Base-by-base conservation (phyloP, 1,140 invertebrate species). In the Diabrotica virgifera region DNA sequence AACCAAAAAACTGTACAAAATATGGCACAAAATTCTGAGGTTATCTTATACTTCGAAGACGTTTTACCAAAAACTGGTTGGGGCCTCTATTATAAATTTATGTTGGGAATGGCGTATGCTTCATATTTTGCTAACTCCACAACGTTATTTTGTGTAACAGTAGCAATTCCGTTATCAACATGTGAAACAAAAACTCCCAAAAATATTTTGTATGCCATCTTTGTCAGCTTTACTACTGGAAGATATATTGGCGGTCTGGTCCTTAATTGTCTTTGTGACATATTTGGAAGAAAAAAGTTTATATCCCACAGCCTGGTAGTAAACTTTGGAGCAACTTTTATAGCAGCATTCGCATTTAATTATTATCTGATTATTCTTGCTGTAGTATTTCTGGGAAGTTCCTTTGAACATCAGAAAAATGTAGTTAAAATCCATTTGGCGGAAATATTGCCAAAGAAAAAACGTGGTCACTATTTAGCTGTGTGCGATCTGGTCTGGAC, bases 221-320 rank as follows among this genome's bases (percentile, higher is more conserved):
- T 13, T n/a, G 36, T 51, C 6, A 62, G 59, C 35, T 53, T 63
- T 53, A 24, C 59, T 64, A n/a, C 66, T 74, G 75, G 74, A 24
- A 66, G 69, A 54, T 55, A 64, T 24, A 3, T 76, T 36, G 76
- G 76, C 5, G 71, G 73, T 8, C 66, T 74, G 13, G 14, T 71
- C 5, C 56, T 70, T 8, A 64, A 50, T 37, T 57, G 57, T 11
- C 52, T 72, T 8, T 56, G 63, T 9, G 76, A 77, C 62, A 68
- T 75, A 46, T 66, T 70, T 52, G 73, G 72, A 13, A 66, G 74
- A 36, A 77, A 74, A 65, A 54, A 58, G 52, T 67, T 71, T 11
- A 55, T 73, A 24, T 58, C 70, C 7, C 52, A 70, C 24, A 66
- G 66, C 11, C 63, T 71, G 37, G 62, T 74, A 10, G 38, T 68